phyloP scores from a whole-genome alignment of 2,888 invertebrate species.

The Drosophila phalerata region DNA sequence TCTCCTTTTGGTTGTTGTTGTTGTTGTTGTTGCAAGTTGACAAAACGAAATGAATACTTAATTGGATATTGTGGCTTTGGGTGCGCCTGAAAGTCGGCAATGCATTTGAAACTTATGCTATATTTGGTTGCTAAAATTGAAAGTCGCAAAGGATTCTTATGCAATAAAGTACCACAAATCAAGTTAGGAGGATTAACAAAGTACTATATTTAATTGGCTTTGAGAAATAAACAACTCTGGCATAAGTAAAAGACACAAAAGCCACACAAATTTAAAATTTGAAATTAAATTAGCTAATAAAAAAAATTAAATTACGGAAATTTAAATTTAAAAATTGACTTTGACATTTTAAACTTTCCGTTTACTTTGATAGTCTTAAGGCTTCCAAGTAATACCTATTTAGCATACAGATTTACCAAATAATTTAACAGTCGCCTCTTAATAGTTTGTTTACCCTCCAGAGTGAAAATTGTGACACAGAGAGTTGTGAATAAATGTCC shows the following conservation, averaged over 20 bases:
- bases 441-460: conserved; percentile 33
- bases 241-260: background rate
- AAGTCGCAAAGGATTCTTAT: conserved; percentile 4
- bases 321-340: conserved; percentile 1
- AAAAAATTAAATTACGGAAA: conserved; percentile 1
- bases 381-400: conserved; percentile 27
- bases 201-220: background rate
- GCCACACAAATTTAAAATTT: background rate
- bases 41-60: conserved; percentile 77
- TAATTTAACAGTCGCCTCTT: conserved; percentile 14
- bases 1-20: conserved; percentile 25
- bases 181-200: conserved; percentile 3
- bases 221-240: background rate
- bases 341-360: background rate
- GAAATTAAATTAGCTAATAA: conserved; percentile 10
- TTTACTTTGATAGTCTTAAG: conserved; percentile 2
- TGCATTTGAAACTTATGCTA: conserved; percentile 13
- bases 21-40: conserved; percentile 57
- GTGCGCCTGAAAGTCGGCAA: conserved; percentile 62
- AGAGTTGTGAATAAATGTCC: conserved; percentile 4
- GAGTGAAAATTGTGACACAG: conserved; percentile 8
- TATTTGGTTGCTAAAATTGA: conserved; percentile 1
- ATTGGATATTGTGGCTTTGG: conserved; percentile 73
- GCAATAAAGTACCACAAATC: conserved; percentile 16
- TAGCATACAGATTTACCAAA: conserved; percentile 48